A percentile compares a stretch with the other conserved stretches of the same genome.
Conservation (phyloP, 2,797 vertebrate genomes). For the Spinus pinus region DNA sequence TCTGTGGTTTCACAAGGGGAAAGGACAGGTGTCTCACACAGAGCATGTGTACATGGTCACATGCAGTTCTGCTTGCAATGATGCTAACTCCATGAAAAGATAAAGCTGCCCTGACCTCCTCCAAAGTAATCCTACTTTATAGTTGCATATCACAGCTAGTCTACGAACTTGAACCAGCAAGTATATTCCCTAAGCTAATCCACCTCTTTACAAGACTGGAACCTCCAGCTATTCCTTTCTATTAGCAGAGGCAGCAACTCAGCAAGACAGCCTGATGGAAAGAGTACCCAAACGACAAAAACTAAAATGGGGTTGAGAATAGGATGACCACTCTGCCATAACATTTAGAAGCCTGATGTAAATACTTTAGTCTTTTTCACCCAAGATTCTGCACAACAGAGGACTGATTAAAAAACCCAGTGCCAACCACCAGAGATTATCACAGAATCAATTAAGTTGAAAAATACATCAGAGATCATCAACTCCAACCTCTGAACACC, state of each 20-base stretch:
- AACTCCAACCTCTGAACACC: background rate
- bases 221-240: background rate
- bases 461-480: background rate
- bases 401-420: background rate
- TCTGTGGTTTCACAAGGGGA: background rate
- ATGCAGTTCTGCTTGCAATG: background rate
- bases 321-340: background rate
- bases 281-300: background rate
- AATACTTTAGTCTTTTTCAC: background rate
- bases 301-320: background rate
- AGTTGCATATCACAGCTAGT: background rate
- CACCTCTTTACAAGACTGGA: background rate
- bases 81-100: background rate
- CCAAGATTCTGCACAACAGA: background rate
- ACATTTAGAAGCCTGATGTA: background rate
- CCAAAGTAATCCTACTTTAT: background rate
- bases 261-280: background rate
- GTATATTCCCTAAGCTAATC: background rate
- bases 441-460: background rate
- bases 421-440: background rate
- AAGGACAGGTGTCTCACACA: background rate
- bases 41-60: fast-evolving
- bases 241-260: background rate
- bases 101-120: background rate
- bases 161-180: background rate